Conservation (phyloP, 2,113 vertebrate species). For the Melozone crissalis region DNA sequence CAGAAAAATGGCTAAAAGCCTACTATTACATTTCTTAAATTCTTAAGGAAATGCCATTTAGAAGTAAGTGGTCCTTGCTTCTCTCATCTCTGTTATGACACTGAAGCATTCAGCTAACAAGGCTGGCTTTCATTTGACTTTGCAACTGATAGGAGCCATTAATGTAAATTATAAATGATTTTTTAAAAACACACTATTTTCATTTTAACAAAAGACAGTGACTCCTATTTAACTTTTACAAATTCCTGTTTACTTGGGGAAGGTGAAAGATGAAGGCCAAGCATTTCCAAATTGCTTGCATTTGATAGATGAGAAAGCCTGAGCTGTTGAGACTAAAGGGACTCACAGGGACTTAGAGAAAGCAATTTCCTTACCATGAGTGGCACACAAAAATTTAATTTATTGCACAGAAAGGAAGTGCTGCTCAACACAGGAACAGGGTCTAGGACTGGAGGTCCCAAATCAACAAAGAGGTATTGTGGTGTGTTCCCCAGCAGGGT, state of each 20-base stretch:
- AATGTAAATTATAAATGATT: not conserved
- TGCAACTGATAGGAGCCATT: not conserved
- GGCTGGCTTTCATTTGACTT: not conserved
- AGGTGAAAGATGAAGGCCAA: not conserved
- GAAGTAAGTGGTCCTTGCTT: not conserved
- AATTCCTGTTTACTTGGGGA: not conserved
- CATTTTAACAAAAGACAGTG: not conserved
- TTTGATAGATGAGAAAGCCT: not conserved
- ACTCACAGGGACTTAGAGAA: not conserved
- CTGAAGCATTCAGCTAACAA: not conserved
- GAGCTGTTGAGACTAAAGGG: not conserved
- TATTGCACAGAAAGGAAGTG: not conserved
- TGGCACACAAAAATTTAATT: not conserved
- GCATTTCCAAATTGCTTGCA: not conserved
- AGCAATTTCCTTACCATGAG: fast-evolving
- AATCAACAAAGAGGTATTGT: not conserved
- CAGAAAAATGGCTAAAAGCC: not conserved
- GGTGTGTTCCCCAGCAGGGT: not conserved
- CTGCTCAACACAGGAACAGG: not conserved
- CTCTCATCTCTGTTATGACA: not conserved
- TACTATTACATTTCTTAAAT: not conserved
- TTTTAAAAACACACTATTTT: not conserved
- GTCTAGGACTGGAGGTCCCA: not conserved
- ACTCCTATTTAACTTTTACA: not conserved
- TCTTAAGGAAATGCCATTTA: not conserved